A percentile compares a stretch with the other conserved stretches of the same genome.
phyloP scores from a whole-genome alignment of 2,113 vertebrate species.

The Girardinichthys multiradiatus region DNA sequence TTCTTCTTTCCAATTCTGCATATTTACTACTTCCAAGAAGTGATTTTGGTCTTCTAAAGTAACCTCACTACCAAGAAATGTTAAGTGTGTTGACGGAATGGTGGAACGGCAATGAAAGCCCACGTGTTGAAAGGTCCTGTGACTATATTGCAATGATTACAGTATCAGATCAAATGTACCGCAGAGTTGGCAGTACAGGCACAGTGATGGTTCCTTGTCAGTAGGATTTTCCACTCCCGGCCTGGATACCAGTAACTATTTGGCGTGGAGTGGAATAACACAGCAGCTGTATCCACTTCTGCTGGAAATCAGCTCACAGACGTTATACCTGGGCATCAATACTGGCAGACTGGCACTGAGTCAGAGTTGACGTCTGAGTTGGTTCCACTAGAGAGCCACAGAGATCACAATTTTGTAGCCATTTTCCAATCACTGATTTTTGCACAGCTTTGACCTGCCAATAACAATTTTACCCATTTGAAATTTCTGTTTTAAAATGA shows the following conservation, averaged over 20 bases:
- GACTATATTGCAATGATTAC: background rate
- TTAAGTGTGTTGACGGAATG: background rate
- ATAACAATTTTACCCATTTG: too few relatives aligned
- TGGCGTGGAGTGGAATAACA: background rate
- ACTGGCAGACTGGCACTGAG: background rate
- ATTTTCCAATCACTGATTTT: background rate
- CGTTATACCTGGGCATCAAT: background rate
- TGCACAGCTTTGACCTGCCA: background rate
- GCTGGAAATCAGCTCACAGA: background rate
- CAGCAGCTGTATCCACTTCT: background rate
- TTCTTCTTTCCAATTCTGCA: background rate
- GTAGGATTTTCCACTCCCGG: background rate
- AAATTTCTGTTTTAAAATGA: too few relatives aligned
- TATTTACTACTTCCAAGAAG: background rate
- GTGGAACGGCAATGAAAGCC: background rate
- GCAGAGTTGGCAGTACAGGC: background rate
- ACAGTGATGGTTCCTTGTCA: background rate
- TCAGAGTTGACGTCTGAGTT: background rate
- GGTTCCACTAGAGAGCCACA: too few relatives aligned
- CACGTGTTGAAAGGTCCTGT: background rate
- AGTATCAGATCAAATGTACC: background rate
- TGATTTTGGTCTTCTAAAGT: background rate
- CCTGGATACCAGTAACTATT: background rate
- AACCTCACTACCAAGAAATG: background rate
- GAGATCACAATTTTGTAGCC: slow-evolving; percentile 6